phyloP scores from a whole-genome alignment of 2,797 vertebrate genomes.

The Chlorospingus flavigularis region DNA sequence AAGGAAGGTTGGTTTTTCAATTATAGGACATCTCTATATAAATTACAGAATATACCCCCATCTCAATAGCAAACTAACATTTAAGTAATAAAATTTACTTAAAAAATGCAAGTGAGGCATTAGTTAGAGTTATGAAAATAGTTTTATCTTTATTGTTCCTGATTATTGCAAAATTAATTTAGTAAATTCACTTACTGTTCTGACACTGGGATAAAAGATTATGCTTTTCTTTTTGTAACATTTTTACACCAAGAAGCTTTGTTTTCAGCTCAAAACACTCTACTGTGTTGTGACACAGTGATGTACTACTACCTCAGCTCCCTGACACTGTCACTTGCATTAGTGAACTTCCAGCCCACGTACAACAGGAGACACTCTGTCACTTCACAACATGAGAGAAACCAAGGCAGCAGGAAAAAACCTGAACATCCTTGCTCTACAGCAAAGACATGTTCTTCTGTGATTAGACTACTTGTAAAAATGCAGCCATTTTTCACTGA shows the following conservation, averaged over 20 bases:
- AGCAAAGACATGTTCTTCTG: neutral
- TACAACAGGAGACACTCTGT: neutral
- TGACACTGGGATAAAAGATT: neutral
- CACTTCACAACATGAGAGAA: neutral
- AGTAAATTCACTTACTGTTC: neutral
- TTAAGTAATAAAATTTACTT: neutral
- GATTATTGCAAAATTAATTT: neutral
- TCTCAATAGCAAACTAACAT: neutral
- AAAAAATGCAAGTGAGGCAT: neutral
- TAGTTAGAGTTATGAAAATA: neutral
- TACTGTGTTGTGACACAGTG: neutral
- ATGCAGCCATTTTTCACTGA: neutral
- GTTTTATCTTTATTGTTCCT: neutral
- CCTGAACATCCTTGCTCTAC: neutral
- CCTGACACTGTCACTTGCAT: neutral
- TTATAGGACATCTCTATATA: neutral
- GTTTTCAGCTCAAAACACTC: neutral
- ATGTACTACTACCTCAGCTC: fast-evolving
- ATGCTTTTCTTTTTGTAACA: neutral
- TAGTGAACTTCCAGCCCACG: neutral
- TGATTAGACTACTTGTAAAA: neutral
- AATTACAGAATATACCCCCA: neutral
- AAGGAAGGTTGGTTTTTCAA: neutral
- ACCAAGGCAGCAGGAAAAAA: neutral
- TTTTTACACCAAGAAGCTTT: neutral